Conservation (phyloP, 2,797 vertebrate species). For the Danio albolineatus region DNA sequence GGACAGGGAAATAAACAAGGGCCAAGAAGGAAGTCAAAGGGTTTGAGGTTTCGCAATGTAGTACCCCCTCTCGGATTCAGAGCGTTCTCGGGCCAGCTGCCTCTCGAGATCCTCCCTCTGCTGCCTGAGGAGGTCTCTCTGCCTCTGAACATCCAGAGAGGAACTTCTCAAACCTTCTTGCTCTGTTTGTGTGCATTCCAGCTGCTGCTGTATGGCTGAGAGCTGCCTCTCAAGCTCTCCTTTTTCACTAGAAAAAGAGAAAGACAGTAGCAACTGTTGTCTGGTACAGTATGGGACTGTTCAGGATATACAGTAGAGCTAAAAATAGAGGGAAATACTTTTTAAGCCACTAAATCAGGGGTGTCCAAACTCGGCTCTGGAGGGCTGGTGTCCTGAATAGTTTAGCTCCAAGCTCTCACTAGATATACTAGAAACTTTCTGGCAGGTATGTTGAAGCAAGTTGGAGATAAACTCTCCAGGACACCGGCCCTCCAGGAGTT, state of each 20-base stretch:
- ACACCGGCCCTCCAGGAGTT: too few species aligned
- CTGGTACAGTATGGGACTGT: background rate
- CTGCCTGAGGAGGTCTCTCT: slow-evolving; percentile 75
- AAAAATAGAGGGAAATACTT: background rate
- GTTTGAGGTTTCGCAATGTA: slow-evolving; percentile 51
- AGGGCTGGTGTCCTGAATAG: too few species aligned
- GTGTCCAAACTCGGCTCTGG: too few species aligned
- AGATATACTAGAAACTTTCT: too few species aligned
- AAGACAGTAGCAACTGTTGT: background rate
- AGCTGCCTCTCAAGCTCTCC: slow-evolving; percentile 71
- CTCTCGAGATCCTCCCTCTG: slow-evolving; percentile 78
- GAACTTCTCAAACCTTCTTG: slow-evolving; percentile 71
- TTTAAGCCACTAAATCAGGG: background rate
- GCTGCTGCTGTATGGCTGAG: slow-evolving; percentile 72
- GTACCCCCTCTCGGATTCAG: slow-evolving; percentile 81
- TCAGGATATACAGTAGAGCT: background rate
- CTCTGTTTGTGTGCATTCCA: slow-evolving; percentile 69
- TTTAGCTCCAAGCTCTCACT: too few species aligned
- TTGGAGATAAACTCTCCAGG: too few species aligned
- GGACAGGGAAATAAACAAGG: slow-evolving; percentile 66
- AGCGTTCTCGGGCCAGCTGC: slow-evolving; percentile 71
- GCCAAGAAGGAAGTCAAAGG: slow-evolving; percentile 59
- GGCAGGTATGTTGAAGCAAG: too few species aligned
- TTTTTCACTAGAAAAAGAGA: slow-evolving; percentile 77
- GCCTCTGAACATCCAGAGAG: slow-evolving; percentile 76